phyloP scores from a whole-genome alignment of 2,797 vertebrate species.

The Iguana delicatissima region DNA sequence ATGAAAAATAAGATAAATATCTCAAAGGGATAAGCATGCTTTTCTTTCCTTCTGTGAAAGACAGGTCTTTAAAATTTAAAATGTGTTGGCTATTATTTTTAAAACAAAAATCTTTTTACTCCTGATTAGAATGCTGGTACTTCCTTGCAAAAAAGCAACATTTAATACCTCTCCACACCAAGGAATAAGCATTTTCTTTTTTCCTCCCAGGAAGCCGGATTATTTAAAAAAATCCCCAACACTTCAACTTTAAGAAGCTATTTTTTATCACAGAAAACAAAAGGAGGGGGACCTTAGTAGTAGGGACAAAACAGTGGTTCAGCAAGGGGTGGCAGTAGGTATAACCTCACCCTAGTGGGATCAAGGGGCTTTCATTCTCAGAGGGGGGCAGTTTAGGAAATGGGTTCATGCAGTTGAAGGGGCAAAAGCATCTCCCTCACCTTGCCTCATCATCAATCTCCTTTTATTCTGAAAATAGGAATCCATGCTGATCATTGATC shows the following conservation, averaged over 20 bases:
- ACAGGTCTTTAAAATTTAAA: not conserved
- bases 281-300: too few relatives aligned
- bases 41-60: not conserved
- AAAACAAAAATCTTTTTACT: constrained; percentile 6
- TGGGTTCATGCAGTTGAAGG: not conserved
- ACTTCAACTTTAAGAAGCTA: not conserved
- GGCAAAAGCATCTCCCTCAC: not conserved
- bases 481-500: not conserved
- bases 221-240: not conserved
- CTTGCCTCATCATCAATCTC: not conserved
- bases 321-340: not conserved
- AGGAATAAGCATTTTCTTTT: not conserved
- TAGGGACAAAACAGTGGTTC: not conserved
- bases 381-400: not conserved
- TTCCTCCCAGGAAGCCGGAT: not conserved
- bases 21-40: not conserved
- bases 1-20: not conserved
- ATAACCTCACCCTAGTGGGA: not conserved
- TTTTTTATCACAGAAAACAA: not conserved
- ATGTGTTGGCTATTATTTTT: not conserved
- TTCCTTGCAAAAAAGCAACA: not conserved
- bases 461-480: not conserved
- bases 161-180: not conserved
- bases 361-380: not conserved
- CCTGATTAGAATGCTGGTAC: not conserved